phyloP scores from a whole-genome alignment of 2,113 vertebrate genomes.

The Callospermophilus lateralis region DNA sequence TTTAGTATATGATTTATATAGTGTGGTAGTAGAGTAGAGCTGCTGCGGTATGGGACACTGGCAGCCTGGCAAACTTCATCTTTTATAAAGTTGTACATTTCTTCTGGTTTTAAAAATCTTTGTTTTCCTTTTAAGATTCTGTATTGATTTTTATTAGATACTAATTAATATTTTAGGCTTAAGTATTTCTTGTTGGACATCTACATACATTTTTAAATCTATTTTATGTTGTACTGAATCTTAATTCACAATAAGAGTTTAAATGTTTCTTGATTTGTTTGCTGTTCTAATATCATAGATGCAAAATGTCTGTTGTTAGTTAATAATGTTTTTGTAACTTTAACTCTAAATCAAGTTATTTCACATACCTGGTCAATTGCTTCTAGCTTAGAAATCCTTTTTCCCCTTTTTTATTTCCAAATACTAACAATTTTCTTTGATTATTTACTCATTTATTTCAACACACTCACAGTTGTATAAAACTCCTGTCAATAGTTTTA shows the following conservation, averaged over 20 bases:
- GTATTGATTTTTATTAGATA: not conserved
- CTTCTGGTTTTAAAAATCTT: not conserved
- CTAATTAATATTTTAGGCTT: not conserved
- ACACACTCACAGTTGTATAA: not conserved
- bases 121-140: conserved; percentile 12
- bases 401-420: not conserved
- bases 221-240: not conserved
- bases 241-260: not conserved
- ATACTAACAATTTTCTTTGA: not conserved
- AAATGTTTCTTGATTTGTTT: not conserved
- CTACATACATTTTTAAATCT: not conserved
- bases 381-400: not conserved
- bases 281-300: not conserved
- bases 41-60: not conserved
- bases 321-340: not conserved
- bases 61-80: not conserved
- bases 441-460: not conserved
- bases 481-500: not conserved
- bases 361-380: not conserved
- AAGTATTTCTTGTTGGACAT: not conserved
- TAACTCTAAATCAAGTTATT: not conserved
- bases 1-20: not conserved
- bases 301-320: not conserved
- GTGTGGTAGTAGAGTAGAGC: not conserved
- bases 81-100: not conserved